These are phyloP conservation scores for Macrophya annulata DNA, from an alignment of 2,888 invertebrate genomes.

Conservation along the genomic window DNA sequence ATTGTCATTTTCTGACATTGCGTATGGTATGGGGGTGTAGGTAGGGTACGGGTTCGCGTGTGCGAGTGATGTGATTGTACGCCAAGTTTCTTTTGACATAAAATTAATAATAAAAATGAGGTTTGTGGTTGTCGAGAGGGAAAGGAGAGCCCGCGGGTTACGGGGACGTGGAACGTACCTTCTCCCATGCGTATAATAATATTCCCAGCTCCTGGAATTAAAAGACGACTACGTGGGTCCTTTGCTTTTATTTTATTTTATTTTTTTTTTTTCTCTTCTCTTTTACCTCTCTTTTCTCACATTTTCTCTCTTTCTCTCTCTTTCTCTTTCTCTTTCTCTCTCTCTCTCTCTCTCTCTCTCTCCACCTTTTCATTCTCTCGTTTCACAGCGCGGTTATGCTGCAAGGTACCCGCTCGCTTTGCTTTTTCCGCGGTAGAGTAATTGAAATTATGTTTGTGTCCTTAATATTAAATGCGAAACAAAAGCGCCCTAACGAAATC, in stretches of 20 bases:
- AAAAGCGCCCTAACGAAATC: slow-evolving; percentile 32
- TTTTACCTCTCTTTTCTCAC: too few relatives aligned
- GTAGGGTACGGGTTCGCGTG: not conserved
- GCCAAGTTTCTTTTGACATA: slow-evolving; percentile 52
- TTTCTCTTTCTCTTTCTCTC: not conserved
- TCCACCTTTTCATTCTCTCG: not conserved
- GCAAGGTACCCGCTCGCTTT: too few relatives aligned
- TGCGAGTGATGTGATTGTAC: slow-evolving; percentile 37
- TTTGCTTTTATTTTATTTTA: slow-evolving; percentile 30
- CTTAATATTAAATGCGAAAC: slow-evolving; percentile 42
- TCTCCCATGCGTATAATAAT: slow-evolving; percentile 51
- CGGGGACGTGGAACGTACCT: not conserved
- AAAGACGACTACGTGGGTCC: slow-evolving; percentile 46
- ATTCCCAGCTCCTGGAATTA: slow-evolving; percentile 48
- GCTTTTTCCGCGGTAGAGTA: slow-evolving; percentile 12
- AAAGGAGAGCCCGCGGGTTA: not conserved
- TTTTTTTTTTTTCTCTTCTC: not conserved
- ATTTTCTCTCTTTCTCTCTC: not conserved
- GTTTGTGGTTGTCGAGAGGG: slow-evolving; percentile 9
- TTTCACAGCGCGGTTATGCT: not conserved
- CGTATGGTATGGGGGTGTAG: not conserved
- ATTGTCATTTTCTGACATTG: slow-evolving; percentile 33
- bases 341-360: not conserved
- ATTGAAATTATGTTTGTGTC: slow-evolving; percentile 43
- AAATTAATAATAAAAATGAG: slow-evolving; percentile 56